Conservation (phyloP, 2,113 vertebrate species). For the Anoplopoma fimbria region DNA sequence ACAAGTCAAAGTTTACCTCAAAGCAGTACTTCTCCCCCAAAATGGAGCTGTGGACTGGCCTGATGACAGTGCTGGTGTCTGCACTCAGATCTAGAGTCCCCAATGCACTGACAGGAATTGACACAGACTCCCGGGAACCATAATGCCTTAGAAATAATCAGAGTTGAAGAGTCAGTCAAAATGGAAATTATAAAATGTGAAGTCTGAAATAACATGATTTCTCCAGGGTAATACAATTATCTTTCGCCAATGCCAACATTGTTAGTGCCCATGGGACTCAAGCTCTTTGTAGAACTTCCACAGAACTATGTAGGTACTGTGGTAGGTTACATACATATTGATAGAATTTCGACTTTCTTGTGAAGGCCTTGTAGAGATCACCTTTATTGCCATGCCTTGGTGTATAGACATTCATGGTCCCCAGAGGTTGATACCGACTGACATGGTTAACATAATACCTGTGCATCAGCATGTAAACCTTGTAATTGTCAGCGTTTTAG, state of each 20-base stretch:
- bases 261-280: neutral
- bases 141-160: conserved; percentile 65
- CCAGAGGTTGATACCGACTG: neutral
- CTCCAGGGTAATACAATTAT: neutral
- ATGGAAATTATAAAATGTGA: neutral
- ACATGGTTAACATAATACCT: neutral
- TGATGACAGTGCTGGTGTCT: conserved; percentile 85
- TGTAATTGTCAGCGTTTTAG: neutral
- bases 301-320: neutral
- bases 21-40: conserved; percentile 93
- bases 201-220: neutral
- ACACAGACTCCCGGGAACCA: conserved; percentile 88
- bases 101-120: conserved; percentile 73
- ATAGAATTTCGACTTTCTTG: neutral
- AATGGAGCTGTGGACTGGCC: conserved; percentile 93
- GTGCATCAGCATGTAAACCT: neutral
- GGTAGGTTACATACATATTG: neutral
- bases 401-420: neutral
- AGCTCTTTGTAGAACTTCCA: neutral
- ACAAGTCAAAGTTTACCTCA: conserved; percentile 82
- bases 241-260: neutral
- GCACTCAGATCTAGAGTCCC: conserved; percentile 88
- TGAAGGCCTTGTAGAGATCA: neutral
- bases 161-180: neutral
- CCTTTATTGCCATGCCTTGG: neutral